phyloP scores from a whole-genome alignment of 2,113 vertebrate genomes.

The Cryptotis parvus region DNA sequence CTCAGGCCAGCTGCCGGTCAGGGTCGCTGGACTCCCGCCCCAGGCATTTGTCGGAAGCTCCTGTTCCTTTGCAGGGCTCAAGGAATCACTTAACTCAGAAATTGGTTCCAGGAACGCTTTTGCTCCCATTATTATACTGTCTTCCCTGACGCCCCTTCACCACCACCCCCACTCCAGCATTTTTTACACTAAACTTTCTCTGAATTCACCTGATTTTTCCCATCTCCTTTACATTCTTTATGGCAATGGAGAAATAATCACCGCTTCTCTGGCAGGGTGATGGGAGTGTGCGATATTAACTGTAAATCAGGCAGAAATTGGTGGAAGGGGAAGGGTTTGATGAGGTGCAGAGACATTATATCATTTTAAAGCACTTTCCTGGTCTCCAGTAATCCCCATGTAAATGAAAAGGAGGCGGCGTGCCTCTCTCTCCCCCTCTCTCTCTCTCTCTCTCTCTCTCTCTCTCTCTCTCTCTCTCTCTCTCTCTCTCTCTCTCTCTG shows the following conservation, averaged over 20 bases:
- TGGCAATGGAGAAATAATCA: conserved; percentile 87
- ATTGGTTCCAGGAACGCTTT: conserved; percentile 79
- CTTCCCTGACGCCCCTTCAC: conserved; percentile 65
- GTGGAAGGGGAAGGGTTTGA: conserved; percentile 86
- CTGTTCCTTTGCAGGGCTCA: background rate
- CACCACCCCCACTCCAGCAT: conserved; percentile 43
- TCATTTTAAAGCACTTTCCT: conserved; percentile 87
- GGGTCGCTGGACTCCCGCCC: rapidly evolving
- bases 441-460: conserved; percentile 7
- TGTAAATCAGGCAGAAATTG: conserved; percentile 88
- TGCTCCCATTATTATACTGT: conserved; percentile 65
- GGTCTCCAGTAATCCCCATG: conserved; percentile 87
- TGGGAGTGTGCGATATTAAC: conserved; percentile 85
- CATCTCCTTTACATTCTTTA: conserved; percentile 87
- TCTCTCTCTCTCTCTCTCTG: conserved; percentile 43
- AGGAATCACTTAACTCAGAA: conserved; percentile 74
- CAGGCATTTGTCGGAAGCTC: background rate
- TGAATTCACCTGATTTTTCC: conserved; percentile 87
- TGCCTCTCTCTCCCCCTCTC: conserved; percentile 48
- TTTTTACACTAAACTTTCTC: conserved; percentile 84
- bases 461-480: conserved; percentile 39
- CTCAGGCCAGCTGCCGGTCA: background rate
- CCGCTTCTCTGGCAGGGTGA: conserved; percentile 84
- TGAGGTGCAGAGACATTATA: conserved; percentile 88
- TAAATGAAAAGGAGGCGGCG: conserved; percentile 85